Evolutionary conservation across 2,888 invertebrate genomes (phyloP).

Genomic region (Drosophila rubida): DNA sequence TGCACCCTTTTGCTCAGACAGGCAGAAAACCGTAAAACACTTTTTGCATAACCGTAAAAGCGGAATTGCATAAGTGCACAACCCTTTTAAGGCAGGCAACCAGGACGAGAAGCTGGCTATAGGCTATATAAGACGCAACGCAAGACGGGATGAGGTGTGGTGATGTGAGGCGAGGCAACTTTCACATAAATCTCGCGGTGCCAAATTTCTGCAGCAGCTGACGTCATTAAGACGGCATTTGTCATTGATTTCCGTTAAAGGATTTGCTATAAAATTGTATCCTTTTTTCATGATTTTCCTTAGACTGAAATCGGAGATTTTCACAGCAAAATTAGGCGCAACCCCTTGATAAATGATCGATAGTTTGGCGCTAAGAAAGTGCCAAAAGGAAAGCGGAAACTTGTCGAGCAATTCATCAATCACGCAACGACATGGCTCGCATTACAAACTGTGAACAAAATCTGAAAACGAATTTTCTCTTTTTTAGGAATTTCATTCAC

Average conservation of each 20-base stretch:
- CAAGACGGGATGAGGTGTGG: background rate
- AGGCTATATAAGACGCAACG: slow-evolving; percentile 8
- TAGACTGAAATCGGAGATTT: slow-evolving; percentile 67
- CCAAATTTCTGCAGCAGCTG: slow-evolving; percentile 61
- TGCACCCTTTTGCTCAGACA: slow-evolving; percentile 64
- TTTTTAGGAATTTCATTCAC: background rate
- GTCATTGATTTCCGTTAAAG: slow-evolving; percentile 71
- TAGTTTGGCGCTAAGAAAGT: slow-evolving; percentile 31
- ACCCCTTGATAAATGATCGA: slow-evolving; percentile 51
- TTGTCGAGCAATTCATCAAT: slow-evolving; percentile 46
- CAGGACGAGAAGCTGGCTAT: slow-evolving; percentile 4
- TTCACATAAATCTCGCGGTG: slow-evolving; percentile 67
- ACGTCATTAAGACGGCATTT: slow-evolving; percentile 71
- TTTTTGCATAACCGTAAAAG: slow-evolving; percentile 49
- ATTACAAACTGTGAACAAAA: slow-evolving; percentile 36
- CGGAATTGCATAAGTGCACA: slow-evolving; percentile 47
- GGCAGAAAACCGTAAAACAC: slow-evolving; percentile 70
- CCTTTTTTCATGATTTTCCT: slow-evolving; percentile 43
- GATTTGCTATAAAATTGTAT: slow-evolving; percentile 61
- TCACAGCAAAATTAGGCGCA: slow-evolving; percentile 25
- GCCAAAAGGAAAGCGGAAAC: slow-evolving; percentile 23
- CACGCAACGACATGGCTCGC: slow-evolving; percentile 25
- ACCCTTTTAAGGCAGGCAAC: slow-evolving; percentile 60
- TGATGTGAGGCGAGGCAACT: slow-evolving; percentile 28
- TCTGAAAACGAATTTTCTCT: background rate